Percentiles rank a stretch among this genome's conserved stretches.
These are phyloP conservation scores for Miniopterus natalensis DNA, from an alignment of 2,113 vertebrate genomes.

Conservation along the genomic window DNA sequence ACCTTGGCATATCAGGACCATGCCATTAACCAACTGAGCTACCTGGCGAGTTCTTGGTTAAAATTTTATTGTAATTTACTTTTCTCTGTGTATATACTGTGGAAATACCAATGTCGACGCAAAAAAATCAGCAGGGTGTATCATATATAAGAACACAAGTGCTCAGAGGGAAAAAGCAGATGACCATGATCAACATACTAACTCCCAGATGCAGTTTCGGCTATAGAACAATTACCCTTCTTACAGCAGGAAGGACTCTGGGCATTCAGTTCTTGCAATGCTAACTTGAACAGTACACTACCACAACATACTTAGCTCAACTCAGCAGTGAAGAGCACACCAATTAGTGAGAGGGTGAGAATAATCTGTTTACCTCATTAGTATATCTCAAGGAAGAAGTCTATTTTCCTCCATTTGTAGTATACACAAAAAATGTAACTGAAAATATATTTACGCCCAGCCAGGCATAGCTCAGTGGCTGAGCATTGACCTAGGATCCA, in stretches of 20 bases:
- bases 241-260: background rate
- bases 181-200: background rate
- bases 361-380: background rate
- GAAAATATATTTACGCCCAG: constrained; percentile 5
- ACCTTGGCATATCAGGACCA: background rate
- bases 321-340: background rate
- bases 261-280: background rate
- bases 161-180: background rate
- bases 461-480: too few species aligned
- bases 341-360: background rate
- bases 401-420: constrained; percentile 25
- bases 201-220: background rate
- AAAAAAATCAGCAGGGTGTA: background rate
- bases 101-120: background rate
- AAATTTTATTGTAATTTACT: constrained; percentile 9
- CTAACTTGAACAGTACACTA: background rate
- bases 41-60: background rate
- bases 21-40: background rate
- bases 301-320: background rate
- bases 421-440: background rate
- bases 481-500: too few species aligned
- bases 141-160: background rate
- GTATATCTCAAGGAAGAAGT: background rate
- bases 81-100: background rate
- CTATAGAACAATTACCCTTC: background rate